Base-by-base conservation (phyloP, 2,888 invertebrate species). In the Myopa tessellatipennis region DNA sequence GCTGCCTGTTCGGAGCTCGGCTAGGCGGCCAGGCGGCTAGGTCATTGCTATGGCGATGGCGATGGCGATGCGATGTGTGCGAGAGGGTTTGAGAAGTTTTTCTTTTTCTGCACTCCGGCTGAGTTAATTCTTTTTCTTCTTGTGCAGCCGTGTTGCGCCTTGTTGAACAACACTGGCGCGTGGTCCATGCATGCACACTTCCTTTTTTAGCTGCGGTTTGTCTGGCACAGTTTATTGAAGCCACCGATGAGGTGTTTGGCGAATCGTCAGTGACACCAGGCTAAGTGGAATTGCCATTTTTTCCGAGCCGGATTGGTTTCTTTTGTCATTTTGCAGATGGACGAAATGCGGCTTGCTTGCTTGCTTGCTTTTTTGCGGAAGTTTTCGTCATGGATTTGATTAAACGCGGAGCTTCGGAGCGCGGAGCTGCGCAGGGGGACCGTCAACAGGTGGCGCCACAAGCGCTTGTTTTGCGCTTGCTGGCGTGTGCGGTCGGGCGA, bases 11-110 rank as follows among this genome's bases (percentile, higher is more conserved):
- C 55, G 58, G 34, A 26, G 38, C 50, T 65, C 69, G 34, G 65
- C 50, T 34, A n/a, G 60, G 34, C 36, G 58, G 16, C 14, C 40
- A 38, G 60, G 34, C 26, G 72, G 73, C 69, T 73, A 76, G 76
- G 78, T 78, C 76, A 76, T 73, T 76, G 73, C 73, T 76, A 71
- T 72, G 61, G 10, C 45, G 45, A 18, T 60, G 60, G 10, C 6
- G 16, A 6, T 60, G 60, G 14, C 45, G 45, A 18, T 60, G 14
- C 70, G 63, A 70, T 67, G 70, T 78, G 70, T 74, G 34, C 50
- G 77, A 63, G 74, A 34, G 73, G 78, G 78, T 79, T 80, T 77
- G 79, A 79, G 79, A 79, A 79, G 75, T 79, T 81, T 79, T 81
- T 75, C 80, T 79, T 81, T 81, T 81, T 79, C 77, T 60, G 58